Conservation (phyloP, 2,888 invertebrate species). For the Unio pictorum region DNA sequence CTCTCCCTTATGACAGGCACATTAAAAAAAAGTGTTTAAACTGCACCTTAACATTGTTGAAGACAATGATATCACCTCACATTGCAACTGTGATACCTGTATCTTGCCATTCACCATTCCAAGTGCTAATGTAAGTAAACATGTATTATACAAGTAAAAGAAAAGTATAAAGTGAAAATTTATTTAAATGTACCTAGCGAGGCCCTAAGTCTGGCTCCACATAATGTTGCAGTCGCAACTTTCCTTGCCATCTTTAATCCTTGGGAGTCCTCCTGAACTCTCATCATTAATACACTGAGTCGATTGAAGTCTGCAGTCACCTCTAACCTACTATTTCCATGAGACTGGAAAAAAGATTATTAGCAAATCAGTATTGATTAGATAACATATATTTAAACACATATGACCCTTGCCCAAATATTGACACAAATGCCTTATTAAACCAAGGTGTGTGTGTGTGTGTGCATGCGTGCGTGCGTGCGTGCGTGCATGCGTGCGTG, state of each 20-base stretch:
- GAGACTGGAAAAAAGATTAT: too few relatives aligned
- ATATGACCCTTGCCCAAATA: too few relatives aligned
- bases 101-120: background rate
- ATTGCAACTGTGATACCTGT: background rate
- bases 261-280: slow-evolving; percentile 80
- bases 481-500: too few relatives aligned
- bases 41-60: too few relatives aligned
- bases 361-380: too few relatives aligned
- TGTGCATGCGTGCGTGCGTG: too few relatives aligned
- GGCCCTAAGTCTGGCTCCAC: slow-evolving; percentile 90
- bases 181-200: slow-evolving; percentile 77
- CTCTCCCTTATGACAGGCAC: too few relatives aligned
- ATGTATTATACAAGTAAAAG: background rate
- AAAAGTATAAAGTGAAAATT: background rate
- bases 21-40: too few relatives aligned
- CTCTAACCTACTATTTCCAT: slow-evolving; percentile 15
- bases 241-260: slow-evolving; percentile 80
- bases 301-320: slow-evolving; percentile 94
- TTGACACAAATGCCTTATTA: too few relatives aligned
- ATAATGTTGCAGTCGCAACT: slow-evolving; percentile 94
- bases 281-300: slow-evolving; percentile 87
- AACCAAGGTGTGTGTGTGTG: too few relatives aligned
- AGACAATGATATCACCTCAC: background rate
- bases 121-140: background rate
- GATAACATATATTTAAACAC: too few relatives aligned